Evolutionary conservation across 1,140 invertebrate genomes (phyloP).

Genomic region (Drosophila parvula): DNA sequence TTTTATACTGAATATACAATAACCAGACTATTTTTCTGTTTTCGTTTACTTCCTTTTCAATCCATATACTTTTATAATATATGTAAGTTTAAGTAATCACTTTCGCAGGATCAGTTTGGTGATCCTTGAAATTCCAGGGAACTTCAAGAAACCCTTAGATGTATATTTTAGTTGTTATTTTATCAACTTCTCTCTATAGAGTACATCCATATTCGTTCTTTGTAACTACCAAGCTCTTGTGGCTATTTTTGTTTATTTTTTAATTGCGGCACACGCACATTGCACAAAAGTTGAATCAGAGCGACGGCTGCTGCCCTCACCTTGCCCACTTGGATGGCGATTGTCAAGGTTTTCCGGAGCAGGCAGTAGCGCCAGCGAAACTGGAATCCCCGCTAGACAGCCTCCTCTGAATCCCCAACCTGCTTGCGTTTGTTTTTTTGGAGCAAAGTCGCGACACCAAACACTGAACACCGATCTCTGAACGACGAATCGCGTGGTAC

Average conservation of each 20-base stretch:
- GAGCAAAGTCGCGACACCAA: constrained; percentile 19
- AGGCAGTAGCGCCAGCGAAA: constrained; percentile 20
- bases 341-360: constrained; percentile 68
- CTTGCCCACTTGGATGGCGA: constrained; percentile 58
- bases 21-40: accelerated
- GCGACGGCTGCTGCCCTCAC: constrained; percentile 54
- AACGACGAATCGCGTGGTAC: constrained; percentile 55
- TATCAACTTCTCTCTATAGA: neutral
- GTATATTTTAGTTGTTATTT: neutral
- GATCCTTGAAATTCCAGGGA: neutral
- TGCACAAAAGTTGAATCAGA: constrained; percentile 28
- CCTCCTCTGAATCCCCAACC: constrained; percentile 10
- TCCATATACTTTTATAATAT: neutral
- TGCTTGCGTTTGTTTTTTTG: constrained; percentile 29
- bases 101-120: neutral
- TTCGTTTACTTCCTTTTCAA: neutral
- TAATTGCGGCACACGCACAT: constrained; percentile 71
- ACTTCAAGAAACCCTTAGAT: accelerated
- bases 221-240: neutral
- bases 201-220: constrained; percentile 2
- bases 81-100: neutral
- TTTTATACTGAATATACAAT: neutral
- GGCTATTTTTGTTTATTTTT: constrained; percentile 38
- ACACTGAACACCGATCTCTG: constrained; percentile 31
- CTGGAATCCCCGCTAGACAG: constrained; percentile 4